Conservation (phyloP, 2,113 vertebrate species). For the Apteryx owenii region DNA sequence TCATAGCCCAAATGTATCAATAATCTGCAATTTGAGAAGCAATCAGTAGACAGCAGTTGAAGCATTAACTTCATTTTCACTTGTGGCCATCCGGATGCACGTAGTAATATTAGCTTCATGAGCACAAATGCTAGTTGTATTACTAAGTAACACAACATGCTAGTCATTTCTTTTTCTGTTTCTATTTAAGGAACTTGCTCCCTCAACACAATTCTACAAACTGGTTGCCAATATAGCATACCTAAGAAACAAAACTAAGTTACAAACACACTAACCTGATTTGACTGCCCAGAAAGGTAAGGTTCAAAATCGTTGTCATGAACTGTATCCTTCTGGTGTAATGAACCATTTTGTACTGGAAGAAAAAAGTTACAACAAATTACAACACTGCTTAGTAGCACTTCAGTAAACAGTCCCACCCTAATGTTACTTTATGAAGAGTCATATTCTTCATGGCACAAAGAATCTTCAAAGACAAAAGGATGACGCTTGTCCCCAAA, state of each 20-base stretch:
- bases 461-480: background rate
- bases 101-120: conserved; percentile 13
- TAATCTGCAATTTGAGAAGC: background rate
- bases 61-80: conserved; percentile 40
- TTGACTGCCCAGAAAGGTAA: conserved; percentile 93
- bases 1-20: background rate
- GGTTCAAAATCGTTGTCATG: conserved; percentile 96
- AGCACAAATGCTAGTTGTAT: conserved; percentile 24
- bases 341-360: conserved; percentile 95
- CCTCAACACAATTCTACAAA: conserved; percentile 48
- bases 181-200: conserved; percentile 62
- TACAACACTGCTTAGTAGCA: background rate
- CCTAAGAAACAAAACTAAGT: background rate
- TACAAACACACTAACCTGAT: conserved; percentile 86
- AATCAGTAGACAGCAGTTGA: background rate
- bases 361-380: conserved; percentile 62
- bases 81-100: conserved; percentile 15
- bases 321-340: conserved; percentile 94
- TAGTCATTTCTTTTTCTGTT: conserved; percentile 39
- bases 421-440: background rate
- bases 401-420: background rate
- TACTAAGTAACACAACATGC: conserved; percentile 42
- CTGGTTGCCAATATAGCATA: background rate
- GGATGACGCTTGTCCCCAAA: background rate
- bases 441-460: background rate